Base-by-base conservation (phyloP, 2,888 invertebrate genomes). In the Nemurella pictetii region DNA sequence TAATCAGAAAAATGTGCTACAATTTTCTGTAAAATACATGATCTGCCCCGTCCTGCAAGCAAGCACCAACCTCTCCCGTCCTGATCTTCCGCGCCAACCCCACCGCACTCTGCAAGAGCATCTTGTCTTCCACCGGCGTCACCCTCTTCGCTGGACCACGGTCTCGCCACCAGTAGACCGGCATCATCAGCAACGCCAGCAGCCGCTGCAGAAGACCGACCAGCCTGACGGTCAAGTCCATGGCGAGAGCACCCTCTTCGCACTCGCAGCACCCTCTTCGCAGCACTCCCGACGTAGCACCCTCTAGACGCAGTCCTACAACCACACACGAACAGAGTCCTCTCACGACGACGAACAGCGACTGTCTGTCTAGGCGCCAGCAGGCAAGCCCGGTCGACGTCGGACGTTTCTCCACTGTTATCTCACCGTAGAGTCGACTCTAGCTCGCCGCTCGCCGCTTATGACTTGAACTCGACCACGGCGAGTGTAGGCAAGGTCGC, bases 41-140 rank as follows among this genome's bases (percentile, higher is more conserved):
- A n/a, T n/a, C n/a, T n/a, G n/a, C n/a, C n/a, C n/a, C n/a, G n/a
- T n/a, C n/a, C n/a, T n/a, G n/a, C n/a, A n/a, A n/a, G n/a, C n/a
- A n/a, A n/a, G n/a, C 28, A 87, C 90, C 90, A 88, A 95, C 95
- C 93, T 95, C 92, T 92, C 91, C 92, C 82, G 91, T 93, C 89
- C 96, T 92, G 88, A 96, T 96, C 92, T 94, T 94, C 88, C 91
- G 91, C 4, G 96, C 94, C 86, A 96, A 90, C 85, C 93, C 92
- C n/a, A 93, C 93, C 75, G 95, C 96, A 86, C 95, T 94, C 88
- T 94, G 92, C 88, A 94, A 92, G 82, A 96, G 92, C 87, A 96
- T 89, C 27, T 93, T 92, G 89, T 95, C 93, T 73, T 90, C 91
- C 9, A 96, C 94, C 0, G 94, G 93, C 29, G 95, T 94, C 26